These are phyloP conservation scores for Drosophila melanica DNA, from an alignment of 1,140 invertebrate genomes.

Conservation along the genomic window DNA sequence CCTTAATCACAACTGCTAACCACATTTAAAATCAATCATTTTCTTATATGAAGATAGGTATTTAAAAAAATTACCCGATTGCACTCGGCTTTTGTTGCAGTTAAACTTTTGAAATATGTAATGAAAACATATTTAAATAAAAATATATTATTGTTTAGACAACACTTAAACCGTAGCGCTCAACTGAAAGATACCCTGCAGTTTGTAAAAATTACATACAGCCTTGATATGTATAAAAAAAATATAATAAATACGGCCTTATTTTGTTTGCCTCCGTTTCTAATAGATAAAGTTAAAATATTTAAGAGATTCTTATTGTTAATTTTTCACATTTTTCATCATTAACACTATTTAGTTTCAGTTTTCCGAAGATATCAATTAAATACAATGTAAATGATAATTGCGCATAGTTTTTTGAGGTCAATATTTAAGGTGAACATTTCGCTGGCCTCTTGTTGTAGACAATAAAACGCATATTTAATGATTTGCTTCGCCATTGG, in stretches of 20 bases:
- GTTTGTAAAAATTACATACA: neutral
- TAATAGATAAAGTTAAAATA: neutral
- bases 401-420: slow-evolving; percentile 26
- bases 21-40: too few species aligned
- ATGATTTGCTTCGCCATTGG: slow-evolving; percentile 47
- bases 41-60: too few species aligned
- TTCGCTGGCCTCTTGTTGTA: slow-evolving; percentile 37
- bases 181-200: neutral
- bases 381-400: neutral
- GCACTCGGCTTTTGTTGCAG: neutral
- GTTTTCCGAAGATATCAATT: slow-evolving; percentile 9
- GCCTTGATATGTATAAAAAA: too few species aligned
- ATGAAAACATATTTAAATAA: neutral
- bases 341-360: slow-evolving; percentile 1
- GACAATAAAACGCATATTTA: slow-evolving; percentile 52
- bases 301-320: slow-evolving; percentile 2
- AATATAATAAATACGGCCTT: too few species aligned
- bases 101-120: neutral
- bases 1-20: neutral
- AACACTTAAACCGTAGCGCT: neutral
- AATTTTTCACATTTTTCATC: neutral
- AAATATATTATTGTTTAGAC: too few species aligned
- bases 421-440: slow-evolving; percentile 33
- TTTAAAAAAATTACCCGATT: neutral
- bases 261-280: neutral